Evolutionary conservation across 2,113 vertebrate species (phyloP), one percentile per base, ranked within the genome.

Genomic region (Bettongia penicillata): DNA sequence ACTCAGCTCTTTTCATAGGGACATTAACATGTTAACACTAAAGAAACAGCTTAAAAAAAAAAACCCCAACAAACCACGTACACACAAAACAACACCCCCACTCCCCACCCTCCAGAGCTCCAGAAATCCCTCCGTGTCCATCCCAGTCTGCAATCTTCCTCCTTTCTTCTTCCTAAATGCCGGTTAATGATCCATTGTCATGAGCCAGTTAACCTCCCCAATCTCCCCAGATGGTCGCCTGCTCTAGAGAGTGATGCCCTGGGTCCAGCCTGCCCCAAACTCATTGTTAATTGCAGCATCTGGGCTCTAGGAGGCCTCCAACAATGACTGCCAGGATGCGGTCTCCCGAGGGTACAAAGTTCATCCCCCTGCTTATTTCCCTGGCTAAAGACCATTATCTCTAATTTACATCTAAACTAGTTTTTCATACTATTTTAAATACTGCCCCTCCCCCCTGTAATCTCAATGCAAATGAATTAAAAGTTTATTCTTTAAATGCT

Each of bases 331-430:
- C 96, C 97, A 96, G 97, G 96, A 95, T 92, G 97, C 97, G 0
- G 95, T 94, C 94, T 97, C 95, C 98, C 94, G 95, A 94, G 0
- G 96, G 96, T 96, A 96, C 97, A 95, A 98, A 98, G 98, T 98
- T 98, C 97, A 96, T 93, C 94, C 97, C 97, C 95, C 94, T 49
- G 92, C 97, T 98, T 98, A 96, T 98, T 98, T 98, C 97, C 98
- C 96, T 92, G 93, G 96, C 91, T 95, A 98, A 98, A 97, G 98
- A 97, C 97, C 98, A 98, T 98, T 98, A 98, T 98, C 98, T 98
- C 97, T 98, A 98, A 98, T 98, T 99, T 98, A 98, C 98, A 99
- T 98, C 98, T 98, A 98, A 98, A 99, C 98, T 98, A 98, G 98
- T 97, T 98, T 99, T 99, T 98, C 98, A 98, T 98, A 98, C 97